Evolutionary conservation across 2,888 invertebrate species (phyloP).

Genomic region (Dasypogon diadema): DNA sequence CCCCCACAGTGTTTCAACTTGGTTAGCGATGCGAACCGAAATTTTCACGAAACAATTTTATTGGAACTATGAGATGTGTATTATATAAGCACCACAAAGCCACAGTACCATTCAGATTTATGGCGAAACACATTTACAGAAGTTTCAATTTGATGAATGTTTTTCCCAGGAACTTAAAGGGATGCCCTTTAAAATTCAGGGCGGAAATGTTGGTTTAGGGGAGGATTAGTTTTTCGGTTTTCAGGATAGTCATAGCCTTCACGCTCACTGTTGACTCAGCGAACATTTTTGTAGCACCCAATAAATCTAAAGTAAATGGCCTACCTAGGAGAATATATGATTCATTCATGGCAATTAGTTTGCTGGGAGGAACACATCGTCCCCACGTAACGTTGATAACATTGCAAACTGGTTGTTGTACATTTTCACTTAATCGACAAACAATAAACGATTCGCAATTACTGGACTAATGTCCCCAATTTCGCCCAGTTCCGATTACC

Average conservation of each 20-base stretch:
- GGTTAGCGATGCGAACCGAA: conserved; percentile 22
- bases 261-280: not conserved
- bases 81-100: not conserved
- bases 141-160: conserved; percentile 25
- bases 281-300: not conserved
- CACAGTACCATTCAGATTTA: not conserved
- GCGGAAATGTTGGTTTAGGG: not conserved
- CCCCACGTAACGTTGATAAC: conserved; percentile 11
- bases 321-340: conserved; percentile 25
- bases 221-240: conserved; percentile 23
- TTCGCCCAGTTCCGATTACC: conserved; percentile 39
- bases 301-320: conserved; percentile 27
- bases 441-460: conserved; percentile 46
- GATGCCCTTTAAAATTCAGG: conserved; percentile 3
- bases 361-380: not conserved
- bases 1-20: conserved; percentile 17
- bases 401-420: conserved; percentile 33
- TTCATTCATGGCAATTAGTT: conserved; percentile 28
- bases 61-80: not conserved
- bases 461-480: conserved; percentile 44
- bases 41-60: conserved; percentile 16
- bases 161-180: not conserved
- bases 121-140: conserved; percentile 9
- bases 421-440: conserved; percentile 47
- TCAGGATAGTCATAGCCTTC: not conserved